These are phyloP conservation scores for Caenorhabditis sp. DNA, from an alignment of 2,888 invertebrate species.

Conservation along the genomic window DNA sequence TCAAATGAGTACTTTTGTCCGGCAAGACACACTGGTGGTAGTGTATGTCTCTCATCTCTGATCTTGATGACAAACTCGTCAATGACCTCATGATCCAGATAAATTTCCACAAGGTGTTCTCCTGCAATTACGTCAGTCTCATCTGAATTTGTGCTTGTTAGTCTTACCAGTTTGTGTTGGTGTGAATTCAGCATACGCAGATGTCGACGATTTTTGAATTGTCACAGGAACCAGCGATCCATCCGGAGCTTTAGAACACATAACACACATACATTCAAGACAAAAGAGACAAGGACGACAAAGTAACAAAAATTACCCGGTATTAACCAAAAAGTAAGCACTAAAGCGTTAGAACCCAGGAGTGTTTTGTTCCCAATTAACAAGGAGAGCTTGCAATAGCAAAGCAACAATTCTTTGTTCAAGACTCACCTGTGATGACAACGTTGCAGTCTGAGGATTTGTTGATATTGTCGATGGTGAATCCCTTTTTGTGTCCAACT, in stretches of 20 bases:
- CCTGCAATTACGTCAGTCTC: conserved; percentile 63
- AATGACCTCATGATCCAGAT: conserved; percentile 69
- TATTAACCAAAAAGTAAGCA: conserved; percentile 37
- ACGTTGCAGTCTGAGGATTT: conserved; percentile 81
- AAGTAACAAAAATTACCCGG: conserved; percentile 42
- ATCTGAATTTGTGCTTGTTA: neutral
- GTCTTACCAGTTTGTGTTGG: conserved; percentile 54
- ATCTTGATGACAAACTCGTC: conserved; percentile 63
- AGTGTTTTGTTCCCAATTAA: conserved; percentile 18
- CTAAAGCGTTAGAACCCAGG: conserved; percentile 37
- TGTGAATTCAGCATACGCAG: conserved; percentile 72
- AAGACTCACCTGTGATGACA: conserved; percentile 80
- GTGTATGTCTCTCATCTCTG: conserved; percentile 53
- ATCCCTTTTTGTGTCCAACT: conserved; percentile 81
- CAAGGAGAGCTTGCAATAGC: conserved; percentile 1
- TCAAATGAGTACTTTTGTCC: conserved; percentile 77
- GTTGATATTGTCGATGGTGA: conserved; percentile 80
- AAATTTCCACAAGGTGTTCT: conserved; percentile 77
- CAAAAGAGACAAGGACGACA: conserved; percentile 32
- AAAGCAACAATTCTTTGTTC: neutral
- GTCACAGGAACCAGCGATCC: conserved; percentile 73
- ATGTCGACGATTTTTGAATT: conserved; percentile 71
- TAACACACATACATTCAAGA: conserved; percentile 54
- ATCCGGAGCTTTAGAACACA: conserved; percentile 78
- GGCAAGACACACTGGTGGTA: conserved; percentile 71